These are phyloP conservation scores for Linurgus olivaceus DNA, from an alignment of 2,797 vertebrate genomes.

Conservation along the genomic window DNA sequence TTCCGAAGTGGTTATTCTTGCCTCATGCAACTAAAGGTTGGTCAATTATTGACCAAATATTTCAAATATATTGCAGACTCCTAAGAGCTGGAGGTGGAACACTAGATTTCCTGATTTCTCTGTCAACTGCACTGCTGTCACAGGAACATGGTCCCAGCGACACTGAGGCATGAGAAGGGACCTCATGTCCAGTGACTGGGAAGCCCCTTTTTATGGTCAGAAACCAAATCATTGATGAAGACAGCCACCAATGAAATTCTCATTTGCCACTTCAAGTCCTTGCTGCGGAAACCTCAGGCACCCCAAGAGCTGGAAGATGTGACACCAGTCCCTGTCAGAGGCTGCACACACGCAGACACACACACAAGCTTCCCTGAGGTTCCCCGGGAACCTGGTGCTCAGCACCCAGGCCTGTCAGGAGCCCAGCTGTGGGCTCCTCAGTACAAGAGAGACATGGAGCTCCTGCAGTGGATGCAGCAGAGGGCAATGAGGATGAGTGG, in stretches of 20 bases:
- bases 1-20: neutral
- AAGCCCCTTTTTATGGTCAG: neutral
- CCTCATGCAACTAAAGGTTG: neutral
- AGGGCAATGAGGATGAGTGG: neutral
- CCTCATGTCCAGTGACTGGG: accelerated
- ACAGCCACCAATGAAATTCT: accelerated
- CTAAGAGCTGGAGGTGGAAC: neutral
- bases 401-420: accelerated
- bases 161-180: accelerated
- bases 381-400: accelerated
- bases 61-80: neutral
- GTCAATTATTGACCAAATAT: neutral
- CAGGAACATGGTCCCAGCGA: accelerated
- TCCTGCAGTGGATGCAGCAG: accelerated
- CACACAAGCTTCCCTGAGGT: accelerated
- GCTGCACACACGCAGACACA: neutral
- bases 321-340: too few species aligned
- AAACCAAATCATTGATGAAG: accelerated
- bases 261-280: neutral
- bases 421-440: accelerated
- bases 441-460: neutral
- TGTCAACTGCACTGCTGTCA: accelerated
- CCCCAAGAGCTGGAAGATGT: neutral
- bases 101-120: accelerated
- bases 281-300: neutral